Base-by-base conservation (phyloP, 53 echinoderm and acorn worm genomes). In the Henricia sp. region DNA sequence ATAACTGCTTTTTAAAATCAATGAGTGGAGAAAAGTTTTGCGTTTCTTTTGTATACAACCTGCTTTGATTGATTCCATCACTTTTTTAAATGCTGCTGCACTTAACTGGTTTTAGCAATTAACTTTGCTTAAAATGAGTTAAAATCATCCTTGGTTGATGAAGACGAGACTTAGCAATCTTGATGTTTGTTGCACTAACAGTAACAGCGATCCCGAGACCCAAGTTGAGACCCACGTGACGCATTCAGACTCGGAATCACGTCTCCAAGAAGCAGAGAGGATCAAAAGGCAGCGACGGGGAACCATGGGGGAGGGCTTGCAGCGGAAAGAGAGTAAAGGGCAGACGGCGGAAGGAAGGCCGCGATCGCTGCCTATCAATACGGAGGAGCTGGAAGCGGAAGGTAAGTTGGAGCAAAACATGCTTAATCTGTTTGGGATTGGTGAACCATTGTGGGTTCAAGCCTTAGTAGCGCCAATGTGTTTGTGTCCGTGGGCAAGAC, bases 341-440 rank as follows among this genome's bases (percentile, higher is more conserved):
- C 77, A 67, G 41, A 66, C 85, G 32, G 44, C 57, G 11, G 90
- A 89, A 37, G 84, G 90, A 30, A 70, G 95, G 72, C 95, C 95
- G 1, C 71, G 93, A 37, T 95, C 95, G 3, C 89, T 95, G 37
- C 95, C 95, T 0, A 71, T 89, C 23, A 90, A 92, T 77, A 92
- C 92, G 1, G 82, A 89, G n/a, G 87, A 92, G 21, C 48, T 94
- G 8, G 67, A 87, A 16, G 88, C 68, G 29, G 77, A 80, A 32
- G 33, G 80, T 89, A 33, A 42, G 71, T 60, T 9, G 52, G 17
- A 21, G 52, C 52, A 17, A 11, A 51, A 21, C 14, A 14, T 8
- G 9, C 14, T 14, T 14, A 10, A 14, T 60, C n/a, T 40, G 20
- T 36, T 68, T 20, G 50, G 73, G 23, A 25, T 72, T 72, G 5